Percentiles rank a stretch among this genome's conserved stretches.
Conservation (phyloP, 2,797 vertebrate genomes). For the Poeciliopsis paucimaculata region DNA sequence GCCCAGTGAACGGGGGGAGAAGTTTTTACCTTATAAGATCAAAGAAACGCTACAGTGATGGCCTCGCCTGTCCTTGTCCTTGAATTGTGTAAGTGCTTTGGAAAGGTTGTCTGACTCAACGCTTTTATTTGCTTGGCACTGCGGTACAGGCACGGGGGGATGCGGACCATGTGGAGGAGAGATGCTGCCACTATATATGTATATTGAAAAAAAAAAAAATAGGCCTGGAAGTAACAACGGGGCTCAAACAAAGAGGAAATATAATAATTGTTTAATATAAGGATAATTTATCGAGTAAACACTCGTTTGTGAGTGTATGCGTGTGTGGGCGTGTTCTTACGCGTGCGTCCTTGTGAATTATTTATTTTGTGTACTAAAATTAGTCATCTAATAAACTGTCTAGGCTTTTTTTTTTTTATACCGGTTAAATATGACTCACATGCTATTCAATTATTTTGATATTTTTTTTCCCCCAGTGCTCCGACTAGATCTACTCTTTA, state of each 20-base stretch:
- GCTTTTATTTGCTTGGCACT: constrained; percentile 85
- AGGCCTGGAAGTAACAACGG: constrained; percentile 54
- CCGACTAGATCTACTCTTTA: neutral
- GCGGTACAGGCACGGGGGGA: constrained; percentile 79
- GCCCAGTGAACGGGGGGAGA: neutral
- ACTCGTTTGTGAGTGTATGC: neutral
- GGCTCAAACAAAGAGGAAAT: constrained; percentile 48
- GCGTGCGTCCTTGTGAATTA: constrained; percentile 22
- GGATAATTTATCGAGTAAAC: neutral
- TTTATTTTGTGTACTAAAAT: constrained; percentile 32
- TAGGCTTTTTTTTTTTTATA: neutral
- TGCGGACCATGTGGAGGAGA: constrained; percentile 78
- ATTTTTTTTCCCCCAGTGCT: neutral
- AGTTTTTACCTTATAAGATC: constrained; percentile 3
- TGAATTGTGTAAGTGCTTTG: constrained; percentile 81
- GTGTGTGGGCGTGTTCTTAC: neutral
- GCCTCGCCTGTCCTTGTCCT: constrained; percentile 80
- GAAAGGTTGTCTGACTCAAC: constrained; percentile 87
- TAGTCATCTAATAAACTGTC: constrained; percentile 12
- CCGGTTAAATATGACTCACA: neutral
- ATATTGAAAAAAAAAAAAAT: constrained; percentile 9
- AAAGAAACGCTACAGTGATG: constrained; percentile 43
- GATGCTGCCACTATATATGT: constrained; percentile 44
- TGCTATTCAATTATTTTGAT: neutral
- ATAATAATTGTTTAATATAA: constrained; percentile 11